Conservation (phyloP, 2,888 invertebrate species). For the Hyposoter dolosus region DNA sequence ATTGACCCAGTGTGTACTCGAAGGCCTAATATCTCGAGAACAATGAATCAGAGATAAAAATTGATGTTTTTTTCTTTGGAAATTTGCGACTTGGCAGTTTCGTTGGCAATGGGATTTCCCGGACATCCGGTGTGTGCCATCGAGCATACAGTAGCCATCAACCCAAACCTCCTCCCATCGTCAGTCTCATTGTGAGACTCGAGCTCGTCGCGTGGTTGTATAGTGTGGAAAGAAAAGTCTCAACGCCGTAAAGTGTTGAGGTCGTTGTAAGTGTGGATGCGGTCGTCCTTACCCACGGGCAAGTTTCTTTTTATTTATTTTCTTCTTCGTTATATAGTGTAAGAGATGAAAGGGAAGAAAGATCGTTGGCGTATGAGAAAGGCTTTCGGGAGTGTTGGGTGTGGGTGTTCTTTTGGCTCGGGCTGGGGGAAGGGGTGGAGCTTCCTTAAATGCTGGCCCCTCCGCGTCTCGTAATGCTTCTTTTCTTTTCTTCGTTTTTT, state of each 20-base stretch:
- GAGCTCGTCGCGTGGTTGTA: not conserved
- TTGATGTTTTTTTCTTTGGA: no score
- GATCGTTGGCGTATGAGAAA: conserved; percentile 73
- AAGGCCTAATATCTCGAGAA: not conserved
- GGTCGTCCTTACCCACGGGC: conserved; percentile 29
- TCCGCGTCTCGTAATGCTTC: conserved; percentile 3
- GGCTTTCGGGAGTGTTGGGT: conserved; percentile 33
- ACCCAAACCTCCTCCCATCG: conserved; percentile 28
- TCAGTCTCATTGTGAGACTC: conserved; percentile 25
- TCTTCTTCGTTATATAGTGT: conserved; percentile 48
- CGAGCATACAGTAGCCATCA: conserved; percentile 54
- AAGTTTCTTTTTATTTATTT: conserved; percentile 11
- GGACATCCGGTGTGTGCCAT: conserved; percentile 34
- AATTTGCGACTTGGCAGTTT: not conserved
- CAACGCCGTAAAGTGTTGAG: conserved; percentile 2
- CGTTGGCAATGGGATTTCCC: not conserved
- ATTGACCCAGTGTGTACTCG: no score
- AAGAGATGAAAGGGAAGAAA: conserved; percentile 77
- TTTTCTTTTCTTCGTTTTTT: conserved; percentile 26
- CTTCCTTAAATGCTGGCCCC: conserved; percentile 76
- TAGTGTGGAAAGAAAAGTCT: not conserved
- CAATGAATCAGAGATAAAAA: no score
- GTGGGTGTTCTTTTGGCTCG: not conserved
- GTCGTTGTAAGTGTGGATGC: conserved; percentile 59
- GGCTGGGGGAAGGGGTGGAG: conserved; percentile 69